A percentile compares a stretch with the other conserved stretches of the same genome.
These are phyloP conservation scores for Dermolepida albohirtum DNA, from an alignment of 2,888 invertebrate species.

Conservation along the genomic window DNA sequence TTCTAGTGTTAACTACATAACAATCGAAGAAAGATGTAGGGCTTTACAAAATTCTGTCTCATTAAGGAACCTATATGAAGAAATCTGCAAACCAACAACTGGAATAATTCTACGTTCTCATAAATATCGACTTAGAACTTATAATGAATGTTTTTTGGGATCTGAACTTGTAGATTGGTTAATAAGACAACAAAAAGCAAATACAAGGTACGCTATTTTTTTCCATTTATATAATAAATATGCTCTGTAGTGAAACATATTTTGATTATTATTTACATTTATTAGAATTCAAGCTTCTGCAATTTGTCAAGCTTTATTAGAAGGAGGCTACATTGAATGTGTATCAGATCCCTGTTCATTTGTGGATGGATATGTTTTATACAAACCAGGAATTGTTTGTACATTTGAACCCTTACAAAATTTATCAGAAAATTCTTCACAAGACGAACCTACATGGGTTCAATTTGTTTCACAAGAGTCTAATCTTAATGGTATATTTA, in stretches of 20 bases:
- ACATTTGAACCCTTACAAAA: constrained; percentile 51
- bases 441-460: constrained; percentile 75
- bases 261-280: neutral
- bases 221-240: constrained; percentile 21
- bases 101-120: constrained; percentile 73
- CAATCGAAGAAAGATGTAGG: constrained; percentile 68
- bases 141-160: constrained; percentile 81
- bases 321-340: constrained; percentile 80
- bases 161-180: constrained; percentile 88
- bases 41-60: constrained; percentile 71
- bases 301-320: constrained; percentile 82
- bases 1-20: constrained; percentile 62
- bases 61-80: constrained; percentile 72
- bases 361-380: constrained; percentile 66
- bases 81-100: constrained; percentile 66
- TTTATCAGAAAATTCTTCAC: constrained; percentile 60
- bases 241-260: too few species aligned
- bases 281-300: constrained; percentile 78
- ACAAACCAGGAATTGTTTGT: constrained; percentile 64
- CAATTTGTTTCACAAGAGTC: constrained; percentile 69
- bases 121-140: constrained; percentile 79
- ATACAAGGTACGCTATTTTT: constrained; percentile 71
- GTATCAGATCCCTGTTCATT: constrained; percentile 69
- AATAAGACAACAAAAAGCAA: constrained; percentile 80
- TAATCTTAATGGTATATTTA: constrained; percentile 61